Conservation (phyloP, 1,140 invertebrate genomes). For the Aphis craccivora region DNA sequence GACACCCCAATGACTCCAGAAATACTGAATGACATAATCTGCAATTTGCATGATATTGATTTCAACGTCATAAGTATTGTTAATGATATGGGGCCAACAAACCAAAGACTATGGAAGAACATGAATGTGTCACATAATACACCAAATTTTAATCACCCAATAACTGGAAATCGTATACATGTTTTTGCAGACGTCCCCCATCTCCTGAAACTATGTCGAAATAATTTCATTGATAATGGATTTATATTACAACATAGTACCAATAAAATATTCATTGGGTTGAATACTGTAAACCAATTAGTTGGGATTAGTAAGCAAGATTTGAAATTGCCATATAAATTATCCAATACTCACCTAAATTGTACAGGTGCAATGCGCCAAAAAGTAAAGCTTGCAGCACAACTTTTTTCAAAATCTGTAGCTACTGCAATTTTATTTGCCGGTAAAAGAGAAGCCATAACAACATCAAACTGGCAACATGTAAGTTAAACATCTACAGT, state of each 20-base stretch:
- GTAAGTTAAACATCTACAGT: neutral
- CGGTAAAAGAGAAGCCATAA: neutral
- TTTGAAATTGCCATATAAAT: slow-evolving; percentile 46
- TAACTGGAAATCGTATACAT: slow-evolving; percentile 53
- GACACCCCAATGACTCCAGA: slow-evolving; percentile 23
- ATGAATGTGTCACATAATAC: neutral
- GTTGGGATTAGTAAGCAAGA: neutral
- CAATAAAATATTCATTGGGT: neutral
- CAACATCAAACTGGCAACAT: neutral
- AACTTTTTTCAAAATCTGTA: slow-evolving; percentile 46
- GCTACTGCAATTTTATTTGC: slow-evolving; percentile 6
- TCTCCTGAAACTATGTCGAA: slow-evolving; percentile 60
- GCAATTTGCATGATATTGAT: neutral
- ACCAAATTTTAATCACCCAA: slow-evolving; percentile 28
- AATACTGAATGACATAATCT: slow-evolving; percentile 5
- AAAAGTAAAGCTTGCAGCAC: slow-evolving; percentile 39
- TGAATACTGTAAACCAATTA: slow-evolving; percentile 17
- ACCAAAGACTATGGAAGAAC: slow-evolving; percentile 30
- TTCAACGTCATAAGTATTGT: slow-evolving; percentile 14
- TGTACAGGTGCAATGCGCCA: neutral
- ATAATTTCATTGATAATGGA: slow-evolving; percentile 60
- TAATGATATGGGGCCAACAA: slow-evolving; percentile 43
- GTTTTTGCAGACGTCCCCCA: slow-evolving; percentile 61
- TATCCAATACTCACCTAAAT: slow-evolving; percentile 14
- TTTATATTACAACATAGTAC: slow-evolving; percentile 4